Conservation (phyloP, 2,113 vertebrate species). For the Collichthys lucidus region DNA sequence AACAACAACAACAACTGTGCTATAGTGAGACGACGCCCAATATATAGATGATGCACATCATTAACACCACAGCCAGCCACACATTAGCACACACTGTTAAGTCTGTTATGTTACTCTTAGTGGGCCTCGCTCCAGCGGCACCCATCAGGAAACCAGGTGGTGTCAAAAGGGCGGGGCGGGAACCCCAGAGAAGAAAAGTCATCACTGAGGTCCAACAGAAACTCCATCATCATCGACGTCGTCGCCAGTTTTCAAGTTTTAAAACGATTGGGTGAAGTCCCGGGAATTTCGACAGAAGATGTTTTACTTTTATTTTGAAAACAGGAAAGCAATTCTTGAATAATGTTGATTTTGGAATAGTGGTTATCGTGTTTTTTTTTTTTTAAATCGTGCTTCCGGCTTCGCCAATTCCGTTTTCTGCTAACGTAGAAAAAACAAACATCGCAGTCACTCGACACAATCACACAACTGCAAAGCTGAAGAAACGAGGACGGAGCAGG, state of each 20-base stretch:
- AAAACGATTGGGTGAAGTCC: not conserved
- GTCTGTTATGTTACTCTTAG: slow-evolving; percentile 54
- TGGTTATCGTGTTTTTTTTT: slow-evolving; percentile 7
- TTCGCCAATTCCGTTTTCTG: slow-evolving; percentile 36
- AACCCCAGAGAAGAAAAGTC: not conserved
- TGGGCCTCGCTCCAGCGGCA: slow-evolving; percentile 31
- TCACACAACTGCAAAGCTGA: slow-evolving; percentile 69
- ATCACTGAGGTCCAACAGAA: not conserved
- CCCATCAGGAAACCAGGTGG: slow-evolving; percentile 48
- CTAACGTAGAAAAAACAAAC: slow-evolving; percentile 58
- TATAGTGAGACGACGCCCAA: slow-evolving; percentile 58
- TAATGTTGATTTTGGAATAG: not conserved
- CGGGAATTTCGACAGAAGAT: slow-evolving; percentile 15
- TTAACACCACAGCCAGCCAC: slow-evolving; percentile 74
- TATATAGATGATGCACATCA: slow-evolving; percentile 69
- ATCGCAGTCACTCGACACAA: slow-evolving; percentile 61
- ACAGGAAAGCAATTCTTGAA: slow-evolving; percentile 26
- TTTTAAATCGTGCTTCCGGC: not conserved
- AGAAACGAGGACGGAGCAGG: slow-evolving; percentile 54
- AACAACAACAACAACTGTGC: slow-evolving; percentile 70
- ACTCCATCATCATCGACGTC: not conserved
- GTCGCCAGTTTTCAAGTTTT: slow-evolving; percentile 28
- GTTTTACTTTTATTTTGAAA: slow-evolving; percentile 6
- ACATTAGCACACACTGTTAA: slow-evolving; percentile 64
- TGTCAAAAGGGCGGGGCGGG: not conserved